Evolutionary conservation across 1,140 invertebrate genomes (phyloP).

Genomic region (Camponotus floridanus): DNA sequence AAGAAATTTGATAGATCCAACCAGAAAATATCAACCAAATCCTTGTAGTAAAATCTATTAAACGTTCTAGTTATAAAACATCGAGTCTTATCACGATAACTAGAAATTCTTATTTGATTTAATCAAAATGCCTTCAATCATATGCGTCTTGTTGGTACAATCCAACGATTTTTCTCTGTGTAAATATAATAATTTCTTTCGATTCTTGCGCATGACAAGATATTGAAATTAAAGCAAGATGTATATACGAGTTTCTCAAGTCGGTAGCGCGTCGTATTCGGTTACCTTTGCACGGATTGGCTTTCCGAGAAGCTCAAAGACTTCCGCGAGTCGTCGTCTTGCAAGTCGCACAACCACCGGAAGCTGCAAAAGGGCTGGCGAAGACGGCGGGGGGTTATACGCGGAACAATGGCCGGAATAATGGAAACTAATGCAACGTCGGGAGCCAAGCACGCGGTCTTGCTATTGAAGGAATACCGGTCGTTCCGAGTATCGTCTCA

Average conservation of each 20-base stretch:
- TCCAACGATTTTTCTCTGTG: too few relatives aligned
- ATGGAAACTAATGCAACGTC: conserved; percentile 64
- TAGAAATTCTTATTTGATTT: too few relatives aligned
- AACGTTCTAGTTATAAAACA: too few relatives aligned
- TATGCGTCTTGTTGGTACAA: too few relatives aligned
- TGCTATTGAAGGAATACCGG: conserved; percentile 56
- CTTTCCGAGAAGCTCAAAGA: conserved; percentile 68
- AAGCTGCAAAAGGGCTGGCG: conserved; percentile 36
- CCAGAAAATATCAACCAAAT: too few relatives aligned
- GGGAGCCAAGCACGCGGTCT: conserved; percentile 7
- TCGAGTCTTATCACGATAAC: too few relatives aligned
- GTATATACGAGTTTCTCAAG: not conserved
- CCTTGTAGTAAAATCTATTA: too few relatives aligned
- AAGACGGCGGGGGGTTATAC: conserved; percentile 5
- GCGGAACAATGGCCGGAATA: conserved; percentile 61
- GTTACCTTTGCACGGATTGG: conserved; percentile 62
- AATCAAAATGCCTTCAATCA: too few relatives aligned
- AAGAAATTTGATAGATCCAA: too few relatives aligned
- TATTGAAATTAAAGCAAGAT: conserved; percentile 24
- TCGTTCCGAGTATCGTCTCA: conserved; percentile 59
- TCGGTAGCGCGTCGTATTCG: conserved; percentile 30
- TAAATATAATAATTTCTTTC: conserved; percentile 6
- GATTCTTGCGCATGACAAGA: not conserved
- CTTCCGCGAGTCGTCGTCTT: conserved; percentile 60
- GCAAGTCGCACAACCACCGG: conserved; percentile 41